These are phyloP conservation scores for Brachyrhaphis roseni DNA, from an alignment of 2,797 vertebrate species.

Conservation along the genomic window DNA sequence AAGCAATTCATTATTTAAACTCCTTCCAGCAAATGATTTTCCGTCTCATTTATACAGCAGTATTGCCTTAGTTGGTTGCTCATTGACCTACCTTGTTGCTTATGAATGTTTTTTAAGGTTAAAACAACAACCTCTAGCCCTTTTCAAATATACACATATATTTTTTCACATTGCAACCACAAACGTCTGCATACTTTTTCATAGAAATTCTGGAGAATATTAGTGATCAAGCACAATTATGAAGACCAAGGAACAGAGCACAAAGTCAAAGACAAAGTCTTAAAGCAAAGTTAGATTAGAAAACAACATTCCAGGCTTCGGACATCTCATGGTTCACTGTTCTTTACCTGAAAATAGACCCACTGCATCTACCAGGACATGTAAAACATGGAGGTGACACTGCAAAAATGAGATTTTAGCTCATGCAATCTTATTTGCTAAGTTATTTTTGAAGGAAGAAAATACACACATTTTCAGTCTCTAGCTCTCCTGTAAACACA, in stretches of 20 bases:
- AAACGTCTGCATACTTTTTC: not conserved
- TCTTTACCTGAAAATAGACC: not conserved
- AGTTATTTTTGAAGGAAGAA: not conserved
- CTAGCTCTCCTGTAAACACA: not conserved
- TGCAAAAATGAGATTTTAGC: not conserved
- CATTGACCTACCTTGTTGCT: constrained; percentile 10
- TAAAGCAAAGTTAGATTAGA: not conserved
- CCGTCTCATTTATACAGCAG: constrained; percentile 57
- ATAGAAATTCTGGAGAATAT: not conserved
- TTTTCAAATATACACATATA: not conserved
- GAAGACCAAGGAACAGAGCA: not conserved
- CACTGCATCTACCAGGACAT: not conserved
- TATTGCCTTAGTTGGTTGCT: constrained; percentile 45
- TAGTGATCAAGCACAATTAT: not conserved
- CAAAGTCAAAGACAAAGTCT: not conserved
- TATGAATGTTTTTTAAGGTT: not conserved
- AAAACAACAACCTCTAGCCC: not conserved
- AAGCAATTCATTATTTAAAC: constrained; percentile 48
- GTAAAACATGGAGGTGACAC: not conserved
- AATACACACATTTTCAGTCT: not conserved
- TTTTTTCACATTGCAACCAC: not conserved
- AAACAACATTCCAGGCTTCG: not conserved
- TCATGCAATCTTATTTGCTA: not conserved
- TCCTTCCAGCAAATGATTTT: constrained; percentile 62
- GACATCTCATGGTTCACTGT: not conserved